Evolutionary conservation across 2,888 invertebrate species (phyloP).

Genomic region (Trilocha varians): DNA sequence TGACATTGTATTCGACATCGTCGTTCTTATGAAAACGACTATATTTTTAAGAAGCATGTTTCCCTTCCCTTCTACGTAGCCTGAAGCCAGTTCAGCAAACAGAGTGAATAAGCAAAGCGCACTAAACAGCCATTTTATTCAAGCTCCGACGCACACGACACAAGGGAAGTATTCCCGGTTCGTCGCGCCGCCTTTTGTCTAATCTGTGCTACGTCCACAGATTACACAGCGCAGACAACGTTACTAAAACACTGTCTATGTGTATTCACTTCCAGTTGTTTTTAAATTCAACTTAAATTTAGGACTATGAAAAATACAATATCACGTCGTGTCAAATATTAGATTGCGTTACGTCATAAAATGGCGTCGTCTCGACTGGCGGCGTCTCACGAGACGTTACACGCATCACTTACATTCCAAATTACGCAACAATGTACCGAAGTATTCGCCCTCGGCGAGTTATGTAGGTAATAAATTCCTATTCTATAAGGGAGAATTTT

Average conservation of each 20-base stretch:
- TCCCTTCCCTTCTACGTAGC: neutral
- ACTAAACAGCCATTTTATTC: conserved; percentile 18
- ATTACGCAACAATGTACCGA: conserved; percentile 24
- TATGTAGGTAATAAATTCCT: conserved; percentile 18
- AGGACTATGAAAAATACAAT: neutral
- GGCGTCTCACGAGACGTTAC: conserved; percentile 9
- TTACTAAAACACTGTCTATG: neutral
- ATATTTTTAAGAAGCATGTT: neutral
- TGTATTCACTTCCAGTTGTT: conserved; percentile 1
- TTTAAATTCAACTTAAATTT: too few relatives aligned
- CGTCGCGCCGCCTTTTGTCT: conserved; percentile 7
- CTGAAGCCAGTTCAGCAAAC: conserved; percentile 9
- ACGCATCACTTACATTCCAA: conserved; percentile 25
- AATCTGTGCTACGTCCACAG: conserved; percentile 4
- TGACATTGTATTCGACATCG: too few relatives aligned
- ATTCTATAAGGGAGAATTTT: conserved; percentile 22
- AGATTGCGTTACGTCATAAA: conserved; percentile 10
- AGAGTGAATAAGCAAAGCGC: conserved; percentile 19
- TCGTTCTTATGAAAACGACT: neutral
- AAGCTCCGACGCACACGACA: conserved; percentile 10
- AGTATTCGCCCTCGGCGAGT: conserved; percentile 21
- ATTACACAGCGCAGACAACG: conserved; percentile 4
- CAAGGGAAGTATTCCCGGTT: conserved; percentile 2
- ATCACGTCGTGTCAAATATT: neutral
- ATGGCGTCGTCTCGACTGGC: conserved; percentile 14